Evolutionary conservation across 2,113 vertebrate species (phyloP).

Genomic region (Planiliza haematocheilus): DNA sequence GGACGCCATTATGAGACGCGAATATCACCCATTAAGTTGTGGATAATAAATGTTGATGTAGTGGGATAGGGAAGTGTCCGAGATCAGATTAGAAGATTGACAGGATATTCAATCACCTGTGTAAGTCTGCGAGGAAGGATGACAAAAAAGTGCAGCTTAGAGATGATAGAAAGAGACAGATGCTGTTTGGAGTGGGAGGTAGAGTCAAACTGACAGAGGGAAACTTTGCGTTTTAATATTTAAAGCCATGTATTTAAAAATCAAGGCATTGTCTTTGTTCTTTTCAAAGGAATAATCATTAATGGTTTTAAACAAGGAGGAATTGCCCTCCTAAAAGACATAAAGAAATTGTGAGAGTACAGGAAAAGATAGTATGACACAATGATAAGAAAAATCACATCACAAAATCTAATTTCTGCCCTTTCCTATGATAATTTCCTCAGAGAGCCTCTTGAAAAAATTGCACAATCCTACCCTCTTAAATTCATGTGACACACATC

Average conservation of each 20-base stretch:
- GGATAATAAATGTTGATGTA: background rate
- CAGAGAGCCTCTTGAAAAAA: background rate
- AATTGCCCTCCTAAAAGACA: background rate
- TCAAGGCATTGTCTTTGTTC: background rate
- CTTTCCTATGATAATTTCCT: background rate
- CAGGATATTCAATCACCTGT: slow-evolving; percentile 15
- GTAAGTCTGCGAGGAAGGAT: slow-evolving; percentile 2
- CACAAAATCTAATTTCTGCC: background rate
- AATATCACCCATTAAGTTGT: slow-evolving; percentile 19
- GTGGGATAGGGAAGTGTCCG: background rate
- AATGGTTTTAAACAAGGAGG: background rate
- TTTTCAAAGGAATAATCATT: background rate
- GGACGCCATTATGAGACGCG: slow-evolving; percentile 22
- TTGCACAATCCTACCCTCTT: background rate
- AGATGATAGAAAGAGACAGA: slow-evolving; percentile 25
- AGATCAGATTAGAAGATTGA: slow-evolving; percentile 24
- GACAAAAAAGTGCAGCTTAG: slow-evolving; percentile 1
- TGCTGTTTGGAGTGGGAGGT: slow-evolving; percentile 5
- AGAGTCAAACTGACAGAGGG: slow-evolving; percentile 9
- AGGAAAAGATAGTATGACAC: background rate
- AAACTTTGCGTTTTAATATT: slow-evolving; percentile 15
- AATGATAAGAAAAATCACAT: background rate
- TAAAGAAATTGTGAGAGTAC: background rate
- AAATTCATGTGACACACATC: background rate
- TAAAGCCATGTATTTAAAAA: background rate